Conservation (phyloP, 2,797 vertebrate species). For the Heteromormyrus szaboi region DNA sequence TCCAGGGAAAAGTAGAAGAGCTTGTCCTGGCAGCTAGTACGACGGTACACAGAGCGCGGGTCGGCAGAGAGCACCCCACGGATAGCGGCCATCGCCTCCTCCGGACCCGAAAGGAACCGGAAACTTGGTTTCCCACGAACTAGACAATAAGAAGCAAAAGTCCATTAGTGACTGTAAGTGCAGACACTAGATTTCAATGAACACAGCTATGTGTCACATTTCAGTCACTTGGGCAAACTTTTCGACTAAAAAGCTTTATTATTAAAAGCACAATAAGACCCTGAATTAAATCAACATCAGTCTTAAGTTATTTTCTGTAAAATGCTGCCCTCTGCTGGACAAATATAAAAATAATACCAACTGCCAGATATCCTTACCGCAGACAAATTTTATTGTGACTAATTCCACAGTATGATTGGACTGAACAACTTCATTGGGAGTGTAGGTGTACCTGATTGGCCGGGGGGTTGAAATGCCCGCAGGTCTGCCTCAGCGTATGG, state of each 20-base stretch:
- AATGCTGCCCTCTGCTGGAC: conserved; percentile 37
- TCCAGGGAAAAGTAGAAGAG: conserved; percentile 81
- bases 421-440: background rate
- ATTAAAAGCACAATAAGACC: background rate
- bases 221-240: background rate
- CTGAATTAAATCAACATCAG: background rate
- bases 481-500: conserved; percentile 67
- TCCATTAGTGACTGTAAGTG: background rate
- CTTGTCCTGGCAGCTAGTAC: conserved; percentile 69
- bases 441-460: conserved; percentile 46
- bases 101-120: conserved; percentile 63
- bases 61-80: conserved; percentile 72
- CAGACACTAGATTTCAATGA: background rate
- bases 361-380: background rate
- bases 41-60: conserved; percentile 77
- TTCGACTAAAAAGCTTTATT: background rate
- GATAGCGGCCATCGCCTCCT: conserved; percentile 68
- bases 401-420: background rate
- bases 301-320: background rate
- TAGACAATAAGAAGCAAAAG: conserved; percentile 21
- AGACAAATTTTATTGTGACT: background rate
- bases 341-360: background rate
- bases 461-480: conserved; percentile 54
- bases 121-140: conserved; percentile 46
- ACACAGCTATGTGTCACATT: background rate